These are phyloP conservation scores for Andrena dorsata DNA, from an alignment of 2,888 invertebrate genomes.

Conservation along the genomic window DNA sequence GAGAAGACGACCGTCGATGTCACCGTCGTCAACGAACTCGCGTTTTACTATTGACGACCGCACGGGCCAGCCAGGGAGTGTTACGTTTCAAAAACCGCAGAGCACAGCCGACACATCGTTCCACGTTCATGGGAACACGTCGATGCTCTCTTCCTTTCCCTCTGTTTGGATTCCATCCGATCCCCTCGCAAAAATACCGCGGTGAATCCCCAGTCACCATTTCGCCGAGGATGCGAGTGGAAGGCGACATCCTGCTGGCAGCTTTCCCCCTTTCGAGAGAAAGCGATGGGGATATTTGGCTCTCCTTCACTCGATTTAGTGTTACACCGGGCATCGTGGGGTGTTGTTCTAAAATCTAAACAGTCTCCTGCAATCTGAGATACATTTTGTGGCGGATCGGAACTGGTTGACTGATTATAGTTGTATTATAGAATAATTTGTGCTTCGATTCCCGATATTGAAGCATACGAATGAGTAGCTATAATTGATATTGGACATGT, in stretches of 20 bases:
- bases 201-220: neutral
- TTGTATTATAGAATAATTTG: too few relatives aligned
- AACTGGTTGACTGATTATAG: too few relatives aligned
- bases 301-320: neutral
- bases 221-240: neutral
- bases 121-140: conserved; percentile 65
- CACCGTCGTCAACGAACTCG: conserved; percentile 54
- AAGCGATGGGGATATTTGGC: neutral
- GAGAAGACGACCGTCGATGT: conserved; percentile 37
- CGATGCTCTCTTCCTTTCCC: conserved; percentile 44
- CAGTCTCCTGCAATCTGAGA: too few relatives aligned
- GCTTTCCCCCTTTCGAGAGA: neutral
- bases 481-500: too few relatives aligned
- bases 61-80: conserved; percentile 65
- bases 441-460: too few relatives aligned
- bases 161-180: conserved; percentile 52
- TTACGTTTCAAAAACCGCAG: conserved; percentile 76
- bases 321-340: too few relatives aligned
- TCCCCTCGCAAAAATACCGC: conserved; percentile 24
- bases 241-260: conserved; percentile 9
- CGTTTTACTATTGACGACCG: conserved; percentile 67
- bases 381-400: too few relatives aligned
- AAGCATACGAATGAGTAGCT: too few relatives aligned
- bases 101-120: conserved; percentile 47
- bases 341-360: too few relatives aligned